Base-by-base conservation (phyloP, 2,888 invertebrate genomes). In the Panopea generosa region DNA sequence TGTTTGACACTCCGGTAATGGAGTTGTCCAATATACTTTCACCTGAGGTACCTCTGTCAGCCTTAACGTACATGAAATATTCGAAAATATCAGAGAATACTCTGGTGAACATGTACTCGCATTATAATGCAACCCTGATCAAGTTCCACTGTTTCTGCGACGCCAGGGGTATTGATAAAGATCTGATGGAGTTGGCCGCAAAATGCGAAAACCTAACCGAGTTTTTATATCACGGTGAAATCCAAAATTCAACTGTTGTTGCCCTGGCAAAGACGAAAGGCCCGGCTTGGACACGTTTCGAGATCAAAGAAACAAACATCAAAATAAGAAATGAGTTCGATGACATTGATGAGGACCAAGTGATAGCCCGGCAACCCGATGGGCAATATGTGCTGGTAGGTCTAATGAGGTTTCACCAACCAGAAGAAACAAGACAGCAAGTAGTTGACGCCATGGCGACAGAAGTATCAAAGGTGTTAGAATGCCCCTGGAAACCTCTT, bases 11-110 rank as follows among this genome's bases (percentile, higher is more conserved):
- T 22, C 85, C 87, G 9, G 72, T 75, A 18, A 27, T 84, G 1
- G 89, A 88, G 24, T 65, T 90, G 4, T 77, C 77, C 18, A 77
- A 77, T 62, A 63, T 90, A 56, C 63, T 90, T 20, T 79, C 81
- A 56, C 86, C 87, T n/a, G 85, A 87, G 22, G 80, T 88, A 6
- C 89, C 89, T 0, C 61, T 90, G 11, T 61, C 77, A 0, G 65
- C 81, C 0, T 20, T 90, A 16, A 80, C 72, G 0, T 86, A 87
- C 62, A 77, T 88, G 72, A 77, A 80, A 26, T 87, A 86, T 70
- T 82, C 89, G 0, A 61, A 76, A 18, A 83, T 87, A 66, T 84
- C 85, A 18, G 62, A 57, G 3, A 59, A 79, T 3, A 63, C 87
- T 22, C 49, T 90, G 2, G 49, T 60, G 0, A 75, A 77, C 14